A percentile compares a stretch with the other conserved stretches of the same genome.
Conservation (phyloP, 1,140 invertebrate species). For the Ceratina australensis region DNA sequence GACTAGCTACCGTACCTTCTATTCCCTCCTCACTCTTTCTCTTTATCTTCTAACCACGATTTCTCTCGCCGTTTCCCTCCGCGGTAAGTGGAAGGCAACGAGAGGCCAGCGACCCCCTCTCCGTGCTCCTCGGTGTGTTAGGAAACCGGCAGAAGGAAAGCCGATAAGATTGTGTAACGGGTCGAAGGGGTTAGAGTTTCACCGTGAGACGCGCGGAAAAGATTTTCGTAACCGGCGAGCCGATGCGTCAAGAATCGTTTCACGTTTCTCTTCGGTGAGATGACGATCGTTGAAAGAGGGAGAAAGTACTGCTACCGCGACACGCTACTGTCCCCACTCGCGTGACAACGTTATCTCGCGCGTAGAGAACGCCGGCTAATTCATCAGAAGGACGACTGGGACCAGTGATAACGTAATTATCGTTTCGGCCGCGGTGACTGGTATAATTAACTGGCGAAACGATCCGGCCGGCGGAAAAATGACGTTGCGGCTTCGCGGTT, state of each 20-base stretch:
- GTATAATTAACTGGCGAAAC: background rate
- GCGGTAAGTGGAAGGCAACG: constrained; percentile 21
- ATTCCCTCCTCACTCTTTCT: constrained; percentile 49
- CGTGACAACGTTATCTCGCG: background rate
- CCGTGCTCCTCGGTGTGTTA: background rate
- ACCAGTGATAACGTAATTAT: constrained; percentile 23
- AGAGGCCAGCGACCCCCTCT: background rate
- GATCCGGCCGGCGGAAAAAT: constrained; percentile 5
- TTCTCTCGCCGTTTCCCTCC: constrained; percentile 51
- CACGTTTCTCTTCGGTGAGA: constrained; percentile 15
- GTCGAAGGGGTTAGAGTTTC: constrained; percentile 76
- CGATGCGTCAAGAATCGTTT: constrained; percentile 43
- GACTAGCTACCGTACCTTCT: constrained; percentile 64
- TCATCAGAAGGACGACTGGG: background rate
- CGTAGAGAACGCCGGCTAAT: background rate
- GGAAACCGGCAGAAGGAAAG: constrained; percentile 50
- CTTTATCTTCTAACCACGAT: constrained; percentile 44
- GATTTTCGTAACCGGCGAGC: constrained; percentile 52
- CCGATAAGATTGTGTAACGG: constrained; percentile 76
- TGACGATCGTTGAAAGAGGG: constrained; percentile 34
- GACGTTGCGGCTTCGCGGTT: background rate
- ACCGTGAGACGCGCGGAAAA: constrained; percentile 67
- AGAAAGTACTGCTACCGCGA: constrained; percentile 43
- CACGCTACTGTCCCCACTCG: background rate
- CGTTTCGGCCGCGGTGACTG: constrained; percentile 1